Conservation (phyloP, 2,113 vertebrate genomes). For the Ia io region DNA sequence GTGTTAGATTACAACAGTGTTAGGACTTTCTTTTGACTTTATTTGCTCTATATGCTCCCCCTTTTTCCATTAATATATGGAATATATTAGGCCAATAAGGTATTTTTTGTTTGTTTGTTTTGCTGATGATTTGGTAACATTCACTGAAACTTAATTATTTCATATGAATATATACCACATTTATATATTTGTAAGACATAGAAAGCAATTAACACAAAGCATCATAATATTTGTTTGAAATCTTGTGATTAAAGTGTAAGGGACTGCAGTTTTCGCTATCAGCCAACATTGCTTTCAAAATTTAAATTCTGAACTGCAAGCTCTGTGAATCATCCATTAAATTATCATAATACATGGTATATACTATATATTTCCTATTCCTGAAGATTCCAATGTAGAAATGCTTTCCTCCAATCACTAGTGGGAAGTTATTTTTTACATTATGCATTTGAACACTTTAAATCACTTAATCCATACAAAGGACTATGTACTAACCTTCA, state of each 20-base stretch:
- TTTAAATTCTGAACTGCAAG: background rate
- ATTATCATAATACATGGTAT: background rate
- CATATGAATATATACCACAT: background rate
- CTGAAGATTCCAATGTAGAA: background rate
- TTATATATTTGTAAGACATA: background rate
- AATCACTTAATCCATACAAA: background rate
- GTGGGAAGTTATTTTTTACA: background rate
- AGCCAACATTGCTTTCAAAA: background rate
- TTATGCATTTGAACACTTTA: background rate
- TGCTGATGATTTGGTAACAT: constrained; percentile 4
- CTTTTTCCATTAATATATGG: background rate
- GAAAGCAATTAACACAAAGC: background rate
- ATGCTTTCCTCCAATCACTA: background rate
- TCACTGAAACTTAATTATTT: background rate
- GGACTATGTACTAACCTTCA: background rate
- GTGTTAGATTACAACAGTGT: background rate
- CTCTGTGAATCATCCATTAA: background rate
- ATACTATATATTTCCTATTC: background rate
- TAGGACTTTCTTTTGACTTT: background rate
- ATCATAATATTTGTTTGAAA: constrained; percentile 42
- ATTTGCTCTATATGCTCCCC: background rate
- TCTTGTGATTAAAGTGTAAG: constrained; percentile 10
- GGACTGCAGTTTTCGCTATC: background rate
- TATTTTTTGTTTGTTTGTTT: background rate
- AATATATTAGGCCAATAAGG: background rate